phyloP scores from a whole-genome alignment of 2,797 vertebrate genomes.

The Lepus oiostolus region DNA sequence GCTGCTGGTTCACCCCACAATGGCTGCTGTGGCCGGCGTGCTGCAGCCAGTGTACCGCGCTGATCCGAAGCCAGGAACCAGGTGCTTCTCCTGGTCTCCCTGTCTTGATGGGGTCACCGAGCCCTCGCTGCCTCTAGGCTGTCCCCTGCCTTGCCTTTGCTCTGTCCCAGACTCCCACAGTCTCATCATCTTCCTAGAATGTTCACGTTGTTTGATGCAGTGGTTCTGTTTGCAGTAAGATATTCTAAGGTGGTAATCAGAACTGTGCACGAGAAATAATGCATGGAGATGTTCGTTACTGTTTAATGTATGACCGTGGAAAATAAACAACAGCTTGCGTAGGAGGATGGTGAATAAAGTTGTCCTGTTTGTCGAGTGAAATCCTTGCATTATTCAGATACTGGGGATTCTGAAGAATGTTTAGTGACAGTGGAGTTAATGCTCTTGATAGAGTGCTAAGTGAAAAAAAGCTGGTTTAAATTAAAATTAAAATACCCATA shows the following conservation, averaged over 20 bases:
- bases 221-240: not conserved
- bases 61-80: no score
- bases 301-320: not conserved
- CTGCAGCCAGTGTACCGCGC: no score
- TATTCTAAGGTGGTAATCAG: not conserved
- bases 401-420: not conserved
- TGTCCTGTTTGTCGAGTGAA: not conserved
- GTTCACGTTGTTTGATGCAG: not conserved
- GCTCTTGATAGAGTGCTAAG: not conserved
- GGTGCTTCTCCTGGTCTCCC: no score
- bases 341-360: not conserved
- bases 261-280: not conserved
- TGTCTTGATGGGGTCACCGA: no score
- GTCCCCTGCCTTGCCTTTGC: no score
- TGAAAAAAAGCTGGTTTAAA: not conserved
- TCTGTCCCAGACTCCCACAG: no score
- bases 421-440: not conserved
- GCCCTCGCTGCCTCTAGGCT: no score
- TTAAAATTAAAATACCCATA: not conserved
- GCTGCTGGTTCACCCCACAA: no score
- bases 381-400: not conserved
- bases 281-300: not conserved
- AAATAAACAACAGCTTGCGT: not conserved
- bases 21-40: no score
- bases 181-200: no score